Evolutionary conservation across 2,113 vertebrate genomes (phyloP).

Genomic region (Phodopus roborovskii): DNA sequence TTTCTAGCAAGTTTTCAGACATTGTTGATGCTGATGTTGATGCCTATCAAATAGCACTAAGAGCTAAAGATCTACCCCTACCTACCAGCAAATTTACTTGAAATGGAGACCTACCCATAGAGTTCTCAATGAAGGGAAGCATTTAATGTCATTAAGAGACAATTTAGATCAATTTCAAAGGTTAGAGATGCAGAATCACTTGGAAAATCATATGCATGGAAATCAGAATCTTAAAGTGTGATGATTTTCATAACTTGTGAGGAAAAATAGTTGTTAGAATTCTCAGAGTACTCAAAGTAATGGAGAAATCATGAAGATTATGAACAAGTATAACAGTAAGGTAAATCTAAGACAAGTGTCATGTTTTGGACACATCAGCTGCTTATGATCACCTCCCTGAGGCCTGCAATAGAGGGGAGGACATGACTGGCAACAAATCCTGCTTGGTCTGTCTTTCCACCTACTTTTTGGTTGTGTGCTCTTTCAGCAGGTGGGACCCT

Average conservation of each 20-base stretch:
- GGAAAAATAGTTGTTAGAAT: constrained; percentile 7
- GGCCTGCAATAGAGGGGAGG: neutral
- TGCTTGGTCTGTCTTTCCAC: neutral
- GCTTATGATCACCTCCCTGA: neutral
- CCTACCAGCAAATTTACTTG: neutral
- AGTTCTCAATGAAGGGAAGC: neutral
- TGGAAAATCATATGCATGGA: neutral
- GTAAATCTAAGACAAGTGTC: neutral
- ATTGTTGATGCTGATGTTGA: neutral
- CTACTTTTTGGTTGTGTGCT: neutral
- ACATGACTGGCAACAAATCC: neutral
- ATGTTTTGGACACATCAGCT: neutral
- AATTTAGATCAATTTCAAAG: neutral
- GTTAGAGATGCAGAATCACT: constrained; percentile 9
- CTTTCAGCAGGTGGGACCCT: neutral
- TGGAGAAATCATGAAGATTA: neutral
- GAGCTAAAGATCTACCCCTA: neutral
- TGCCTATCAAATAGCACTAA: neutral
- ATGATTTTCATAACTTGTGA: neutral
- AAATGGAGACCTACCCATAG: neutral
- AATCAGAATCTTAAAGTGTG: neutral
- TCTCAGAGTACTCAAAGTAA: neutral
- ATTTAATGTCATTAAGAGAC: neutral
- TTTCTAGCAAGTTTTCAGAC: constrained; percentile 19
- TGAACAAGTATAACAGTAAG: constrained; percentile 3